phyloP scores from a whole-genome alignment of 2,888 invertebrate species.

The Adela reaumurella region DNA sequence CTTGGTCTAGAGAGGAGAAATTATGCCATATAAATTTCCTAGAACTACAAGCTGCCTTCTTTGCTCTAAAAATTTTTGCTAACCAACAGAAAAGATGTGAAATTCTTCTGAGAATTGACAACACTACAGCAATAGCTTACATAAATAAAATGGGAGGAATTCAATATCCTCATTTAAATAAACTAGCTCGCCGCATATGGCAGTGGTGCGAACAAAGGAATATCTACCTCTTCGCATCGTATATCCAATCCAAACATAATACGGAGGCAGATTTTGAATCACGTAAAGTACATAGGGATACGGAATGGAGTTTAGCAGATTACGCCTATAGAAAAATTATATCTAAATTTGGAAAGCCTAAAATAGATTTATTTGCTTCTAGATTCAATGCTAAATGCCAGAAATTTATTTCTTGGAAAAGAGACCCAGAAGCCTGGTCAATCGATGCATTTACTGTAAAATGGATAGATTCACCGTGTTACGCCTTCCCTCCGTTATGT shows the following conservation, averaged over 20 bases:
- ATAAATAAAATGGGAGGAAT: background rate
- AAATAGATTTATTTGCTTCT: slow-evolving; percentile 14
- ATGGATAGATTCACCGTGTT: no score
- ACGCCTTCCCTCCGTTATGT: background rate
- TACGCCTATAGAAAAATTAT: slow-evolving; percentile 4
- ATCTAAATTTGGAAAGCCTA: slow-evolving; percentile 9
- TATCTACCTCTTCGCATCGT: slow-evolving; percentile 12
- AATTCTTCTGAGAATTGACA: slow-evolving; percentile 4
- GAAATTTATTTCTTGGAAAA: slow-evolving; percentile 2
- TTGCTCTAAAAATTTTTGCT: slow-evolving; percentile 4
- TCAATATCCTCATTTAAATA: slow-evolving; percentile 2
- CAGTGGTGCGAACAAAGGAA: slow-evolving; percentile 12
- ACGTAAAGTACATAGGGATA: slow-evolving; percentile 6
- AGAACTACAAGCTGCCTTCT: slow-evolving; percentile 3
- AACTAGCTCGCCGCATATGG: slow-evolving; percentile 2
- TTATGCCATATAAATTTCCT: slow-evolving; percentile 2
- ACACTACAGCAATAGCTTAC: slow-evolving; percentile 2
- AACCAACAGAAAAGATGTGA: background rate
- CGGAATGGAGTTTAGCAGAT: slow-evolving; percentile 9
- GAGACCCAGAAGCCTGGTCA: background rate
- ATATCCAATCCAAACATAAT: slow-evolving; percentile 12
- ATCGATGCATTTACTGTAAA: slow-evolving; percentile 1
- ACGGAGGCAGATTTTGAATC: slow-evolving; percentile 12
- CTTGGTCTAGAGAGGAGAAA: slow-evolving; percentile 1
- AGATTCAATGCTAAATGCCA: slow-evolving; percentile 13